These are phyloP conservation scores for Thunnus albacares DNA, from an alignment of 2,797 vertebrate genomes.

Conservation along the genomic window DNA sequence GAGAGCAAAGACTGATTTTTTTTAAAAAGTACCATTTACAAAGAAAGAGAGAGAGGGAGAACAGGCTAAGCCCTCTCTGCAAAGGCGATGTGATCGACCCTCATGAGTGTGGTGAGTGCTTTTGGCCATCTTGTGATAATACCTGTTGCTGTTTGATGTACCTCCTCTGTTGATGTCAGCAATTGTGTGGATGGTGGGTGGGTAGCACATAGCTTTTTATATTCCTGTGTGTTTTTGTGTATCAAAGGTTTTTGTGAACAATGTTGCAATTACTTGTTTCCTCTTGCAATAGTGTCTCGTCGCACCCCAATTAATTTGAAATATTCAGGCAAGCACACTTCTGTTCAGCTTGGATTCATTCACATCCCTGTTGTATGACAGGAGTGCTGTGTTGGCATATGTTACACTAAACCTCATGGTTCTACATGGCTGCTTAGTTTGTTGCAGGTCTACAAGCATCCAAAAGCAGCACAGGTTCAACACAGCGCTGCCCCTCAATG, in stretches of 20 bases:
- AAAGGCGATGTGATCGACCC: constrained; percentile 57
- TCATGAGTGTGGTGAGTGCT: constrained; percentile 78
- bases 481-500: background rate
- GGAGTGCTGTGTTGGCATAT: background rate
- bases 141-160: constrained; percentile 63
- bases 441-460: constrained; percentile 12
- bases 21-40: constrained; percentile 18
- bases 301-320: constrained; percentile 11
- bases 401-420: background rate
- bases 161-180: constrained; percentile 34
- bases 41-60: constrained; percentile 32
- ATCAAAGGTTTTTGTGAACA: constrained; percentile 49
- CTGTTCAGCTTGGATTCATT: constrained; percentile 31
- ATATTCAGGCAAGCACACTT: constrained; percentile 26
- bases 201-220: constrained; percentile 13
- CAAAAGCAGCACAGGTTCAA: constrained; percentile 21
- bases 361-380: background rate
- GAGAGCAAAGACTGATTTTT: constrained; percentile 38
- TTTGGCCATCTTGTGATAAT: constrained; percentile 46
- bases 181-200: constrained; percentile 33
- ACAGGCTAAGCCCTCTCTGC: constrained; percentile 20
- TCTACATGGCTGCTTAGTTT: constrained; percentile 8
- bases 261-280: constrained; percentile 46
- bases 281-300: constrained; percentile 28
- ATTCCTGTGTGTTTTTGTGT: constrained; percentile 22